Conservation (phyloP, 2,888 invertebrate genomes). For the Molanna angustata region DNA sequence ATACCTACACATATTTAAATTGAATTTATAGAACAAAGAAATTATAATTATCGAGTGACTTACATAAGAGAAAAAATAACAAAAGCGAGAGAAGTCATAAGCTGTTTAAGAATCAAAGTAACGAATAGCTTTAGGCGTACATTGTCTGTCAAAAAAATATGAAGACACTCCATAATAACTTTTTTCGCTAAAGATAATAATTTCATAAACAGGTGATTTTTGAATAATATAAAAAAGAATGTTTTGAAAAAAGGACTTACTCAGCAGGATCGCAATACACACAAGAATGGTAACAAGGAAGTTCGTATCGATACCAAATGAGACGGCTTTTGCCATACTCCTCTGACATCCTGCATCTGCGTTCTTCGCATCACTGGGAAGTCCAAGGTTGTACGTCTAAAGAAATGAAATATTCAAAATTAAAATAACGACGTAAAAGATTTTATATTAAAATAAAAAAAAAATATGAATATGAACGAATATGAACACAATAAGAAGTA, state of each 20-base stretch:
- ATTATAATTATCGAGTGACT: no score
- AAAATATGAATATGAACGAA: neutral
- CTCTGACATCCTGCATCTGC: constrained; percentile 73
- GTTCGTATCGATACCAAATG: constrained; percentile 81
- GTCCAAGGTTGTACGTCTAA: constrained; percentile 85
- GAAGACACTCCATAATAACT: no score
- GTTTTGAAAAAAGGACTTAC: constrained; percentile 69
- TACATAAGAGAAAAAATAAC: no score
- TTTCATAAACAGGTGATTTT: no score
- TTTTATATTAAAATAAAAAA: neutral
- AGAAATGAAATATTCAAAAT: constrained; percentile 27
- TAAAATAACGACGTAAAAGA: constrained; percentile 4
- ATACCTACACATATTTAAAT: no score
- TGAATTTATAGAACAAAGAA: no score
- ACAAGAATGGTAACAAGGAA: constrained; percentile 88
- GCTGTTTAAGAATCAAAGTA: no score
- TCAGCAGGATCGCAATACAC: constrained; percentile 78
- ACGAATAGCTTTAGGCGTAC: no score
- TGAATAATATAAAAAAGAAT: no score
- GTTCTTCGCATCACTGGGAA: constrained; percentile 69
- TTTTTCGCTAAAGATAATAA: no score
- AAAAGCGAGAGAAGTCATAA: no score
- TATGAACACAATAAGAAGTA: neutral
- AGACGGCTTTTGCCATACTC: constrained; percentile 71
- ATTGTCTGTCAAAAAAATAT: no score